Evolutionary conservation across 35 echinoderm and acorn worm species (phyloP), one percentile per base, ranked within the genome.

Genomic region (Ophiothrix spiculata): DNA sequence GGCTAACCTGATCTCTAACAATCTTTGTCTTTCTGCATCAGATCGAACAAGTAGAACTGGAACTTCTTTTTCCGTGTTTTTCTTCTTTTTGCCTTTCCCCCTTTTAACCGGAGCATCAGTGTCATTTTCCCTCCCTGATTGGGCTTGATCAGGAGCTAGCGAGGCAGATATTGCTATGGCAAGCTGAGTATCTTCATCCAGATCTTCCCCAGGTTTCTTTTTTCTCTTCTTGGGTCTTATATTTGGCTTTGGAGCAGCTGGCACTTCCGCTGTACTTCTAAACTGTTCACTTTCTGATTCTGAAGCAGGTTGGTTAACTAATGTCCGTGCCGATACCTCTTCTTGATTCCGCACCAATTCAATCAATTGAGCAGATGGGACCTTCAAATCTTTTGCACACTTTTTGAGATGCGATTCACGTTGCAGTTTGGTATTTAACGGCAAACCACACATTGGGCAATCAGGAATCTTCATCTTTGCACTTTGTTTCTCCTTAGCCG

Each of bases 151-250:
- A 1, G 78, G 28, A 41, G 75, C 56, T 40, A 91, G 37, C 14
- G 89, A 91, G 19, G 83, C 77, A 8, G 89, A 91, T 25, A 91
- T 80, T 28, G 89, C 89, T 39, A 80, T 64, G 0, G 83, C 89
- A 54, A 91, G 10, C 4, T 31, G 75, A n/a, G 77, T 91, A 38
- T 91, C 49, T 23, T 91, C 89, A 91, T 85, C 89, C 19, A 69
- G 29, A 69, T n/a, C 60, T 69, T 69, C 60, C 8, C 60, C 23
- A 4, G 4, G 4, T 28, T 69, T 69, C 60, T 69, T 69, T 69
- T 21, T 54, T 54, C 21, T 54, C 21, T 69, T 69, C 60, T 69
- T 69, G 17, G 60, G 60, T 69, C 60, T 69, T 25, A 4, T 25
- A 25, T 69, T 10, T 69, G 60, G 60, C 32, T 37, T 33, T 85